phyloP scores from a whole-genome alignment of 2,797 vertebrate species.

The Thalassophryne amazonica region DNA sequence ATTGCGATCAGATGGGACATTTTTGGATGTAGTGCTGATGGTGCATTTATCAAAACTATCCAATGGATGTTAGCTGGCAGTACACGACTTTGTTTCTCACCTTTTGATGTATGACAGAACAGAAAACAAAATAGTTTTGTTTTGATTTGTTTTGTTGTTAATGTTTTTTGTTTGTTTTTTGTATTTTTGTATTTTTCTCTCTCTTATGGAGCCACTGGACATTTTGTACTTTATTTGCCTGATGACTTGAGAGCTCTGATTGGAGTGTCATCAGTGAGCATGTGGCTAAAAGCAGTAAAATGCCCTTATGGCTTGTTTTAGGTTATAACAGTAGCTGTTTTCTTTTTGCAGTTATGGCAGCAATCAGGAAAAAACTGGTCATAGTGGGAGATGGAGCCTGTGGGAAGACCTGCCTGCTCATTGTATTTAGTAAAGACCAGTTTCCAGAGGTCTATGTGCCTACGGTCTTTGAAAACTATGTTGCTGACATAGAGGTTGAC shows the following conservation, averaged over 20 bases:
- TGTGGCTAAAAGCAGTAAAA: conserved; percentile 7
- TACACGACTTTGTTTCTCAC: too few species aligned
- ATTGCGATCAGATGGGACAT: too few species aligned
- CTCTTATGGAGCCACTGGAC: too few species aligned
- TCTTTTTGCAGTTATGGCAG: conserved; percentile 76
- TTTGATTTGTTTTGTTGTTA: too few species aligned
- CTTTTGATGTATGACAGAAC: too few species aligned
- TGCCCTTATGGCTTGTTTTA: not conserved
- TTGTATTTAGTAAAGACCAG: conserved; percentile 89
- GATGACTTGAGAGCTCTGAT: too few species aligned
- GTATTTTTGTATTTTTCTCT: too few species aligned
- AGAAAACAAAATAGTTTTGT: conserved; percentile 6
- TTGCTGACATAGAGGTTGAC: conserved; percentile 89
- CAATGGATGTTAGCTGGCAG: too few species aligned
- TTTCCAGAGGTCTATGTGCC: conserved; percentile 89
- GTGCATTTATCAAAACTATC: too few species aligned
- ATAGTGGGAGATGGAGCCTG: conserved; percentile 90
- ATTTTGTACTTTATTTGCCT: too few species aligned
- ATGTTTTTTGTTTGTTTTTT: too few species aligned
- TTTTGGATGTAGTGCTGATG: too few species aligned
- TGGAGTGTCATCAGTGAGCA: conserved; percentile 17
- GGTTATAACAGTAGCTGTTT: conserved; percentile 4
- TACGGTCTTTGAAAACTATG: conserved; percentile 89
- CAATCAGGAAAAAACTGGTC: conserved; percentile 88
- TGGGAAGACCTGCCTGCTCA: conserved; percentile 88